Percentiles rank a stretch among this genome's conserved stretches.
Conservation (phyloP, 2,888 invertebrate species). For the Zootermopsis nevadensis region DNA sequence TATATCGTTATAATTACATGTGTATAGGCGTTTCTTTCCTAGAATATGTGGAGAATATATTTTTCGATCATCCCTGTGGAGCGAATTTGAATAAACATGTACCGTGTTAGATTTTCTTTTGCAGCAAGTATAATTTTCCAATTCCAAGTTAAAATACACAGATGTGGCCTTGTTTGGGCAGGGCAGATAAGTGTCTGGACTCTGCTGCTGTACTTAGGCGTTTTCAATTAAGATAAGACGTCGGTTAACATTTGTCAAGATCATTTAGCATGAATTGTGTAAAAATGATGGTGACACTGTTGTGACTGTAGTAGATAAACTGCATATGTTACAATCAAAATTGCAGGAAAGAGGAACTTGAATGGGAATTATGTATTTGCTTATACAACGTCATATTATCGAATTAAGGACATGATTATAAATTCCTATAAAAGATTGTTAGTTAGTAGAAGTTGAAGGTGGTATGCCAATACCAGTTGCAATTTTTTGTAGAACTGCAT, state of each 20-base stretch:
- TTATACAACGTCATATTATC: too few relatives aligned
- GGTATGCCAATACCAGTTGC: too few relatives aligned
- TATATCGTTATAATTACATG: background rate
- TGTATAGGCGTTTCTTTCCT: background rate
- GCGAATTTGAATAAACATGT: background rate
- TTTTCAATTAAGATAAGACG: background rate
- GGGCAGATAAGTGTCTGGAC: conserved; percentile 16
- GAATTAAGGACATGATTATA: too few relatives aligned
- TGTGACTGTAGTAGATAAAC: too few relatives aligned
- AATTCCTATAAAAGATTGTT: too few relatives aligned
- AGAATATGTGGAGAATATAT: background rate
- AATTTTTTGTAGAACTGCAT: too few relatives aligned
- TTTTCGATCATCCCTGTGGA: background rate
- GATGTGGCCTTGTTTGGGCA: conserved; percentile 36
- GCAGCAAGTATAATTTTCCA: background rate
- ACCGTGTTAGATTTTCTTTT: background rate
- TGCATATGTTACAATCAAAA: too few relatives aligned
- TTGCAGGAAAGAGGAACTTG: too few relatives aligned
- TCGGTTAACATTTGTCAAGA: background rate
- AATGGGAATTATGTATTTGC: too few relatives aligned
- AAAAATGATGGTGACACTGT: too few relatives aligned
- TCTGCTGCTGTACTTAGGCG: background rate
- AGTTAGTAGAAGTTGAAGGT: too few relatives aligned
- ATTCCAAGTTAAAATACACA: background rate
- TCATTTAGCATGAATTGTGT: too few relatives aligned